Conservation (phyloP, 2,797 vertebrate genomes). For the Malacoctenus gilli region DNA sequence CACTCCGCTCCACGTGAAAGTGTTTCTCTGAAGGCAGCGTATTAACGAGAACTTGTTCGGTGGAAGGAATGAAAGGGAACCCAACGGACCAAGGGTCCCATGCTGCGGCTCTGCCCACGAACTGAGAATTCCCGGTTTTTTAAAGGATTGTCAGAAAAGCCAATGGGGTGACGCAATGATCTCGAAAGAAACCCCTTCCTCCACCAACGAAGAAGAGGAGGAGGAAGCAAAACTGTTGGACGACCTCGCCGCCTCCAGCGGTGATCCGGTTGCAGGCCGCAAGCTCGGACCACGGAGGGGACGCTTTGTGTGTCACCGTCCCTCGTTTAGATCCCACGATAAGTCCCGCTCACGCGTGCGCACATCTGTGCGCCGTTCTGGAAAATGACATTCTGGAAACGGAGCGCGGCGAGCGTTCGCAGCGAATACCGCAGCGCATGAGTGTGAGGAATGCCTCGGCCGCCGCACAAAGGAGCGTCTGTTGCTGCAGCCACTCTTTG, state of each 20-base stretch:
- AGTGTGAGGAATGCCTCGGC: slow-evolving; percentile 64
- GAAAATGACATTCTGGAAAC: slow-evolving; percentile 67
- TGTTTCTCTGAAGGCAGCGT: slow-evolving; percentile 9
- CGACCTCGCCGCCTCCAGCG: slow-evolving; percentile 60
- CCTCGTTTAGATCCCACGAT: slow-evolving; percentile 37
- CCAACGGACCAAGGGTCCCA: not conserved
- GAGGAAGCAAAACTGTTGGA: not conserved
- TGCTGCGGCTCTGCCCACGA: no score
- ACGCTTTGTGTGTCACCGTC: slow-evolving; percentile 59
- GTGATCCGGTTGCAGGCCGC: slow-evolving; percentile 63
- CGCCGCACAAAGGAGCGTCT: slow-evolving; percentile 71
- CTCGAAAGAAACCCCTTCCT: slow-evolving; percentile 24
- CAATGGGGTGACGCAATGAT: slow-evolving; percentile 4
- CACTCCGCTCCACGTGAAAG: slow-evolving; percentile 12
- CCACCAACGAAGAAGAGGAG: slow-evolving; percentile 2
- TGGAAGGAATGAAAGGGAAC: slow-evolving; percentile 9
- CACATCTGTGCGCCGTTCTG: slow-evolving; percentile 3
- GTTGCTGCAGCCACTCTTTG: slow-evolving; percentile 63
- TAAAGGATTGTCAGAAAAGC: not conserved
- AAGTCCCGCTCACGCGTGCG: slow-evolving; percentile 24
- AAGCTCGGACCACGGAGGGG: slow-evolving; percentile 35
- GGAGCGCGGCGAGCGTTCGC: slow-evolving; percentile 31
- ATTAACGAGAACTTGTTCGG: slow-evolving; percentile 19
- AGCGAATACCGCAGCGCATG: slow-evolving; percentile 50
- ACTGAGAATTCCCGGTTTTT: slow-evolving; percentile 2